These are phyloP conservation scores for Thecophora atra DNA, from an alignment of 2,888 invertebrate genomes.

Conservation along the genomic window DNA sequence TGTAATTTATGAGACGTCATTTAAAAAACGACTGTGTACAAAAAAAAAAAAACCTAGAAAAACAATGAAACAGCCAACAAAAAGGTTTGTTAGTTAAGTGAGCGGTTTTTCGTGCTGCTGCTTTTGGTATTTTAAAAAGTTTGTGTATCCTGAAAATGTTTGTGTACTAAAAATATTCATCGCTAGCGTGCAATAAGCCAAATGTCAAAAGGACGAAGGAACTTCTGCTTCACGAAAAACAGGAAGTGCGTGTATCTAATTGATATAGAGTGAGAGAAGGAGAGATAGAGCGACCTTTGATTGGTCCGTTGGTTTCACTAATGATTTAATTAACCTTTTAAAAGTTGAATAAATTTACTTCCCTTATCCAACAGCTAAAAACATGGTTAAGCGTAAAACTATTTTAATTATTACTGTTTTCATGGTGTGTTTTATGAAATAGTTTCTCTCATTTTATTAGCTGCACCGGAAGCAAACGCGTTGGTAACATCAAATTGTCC, in stretches of 20 bases:
- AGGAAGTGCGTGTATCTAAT: too few species aligned
- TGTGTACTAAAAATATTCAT: neutral
- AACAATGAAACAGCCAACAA: neutral
- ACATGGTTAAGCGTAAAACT: too few species aligned
- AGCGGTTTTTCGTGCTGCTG: slow-evolving; percentile 4
- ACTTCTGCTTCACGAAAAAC: too few species aligned
- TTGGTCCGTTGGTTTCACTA: neutral
- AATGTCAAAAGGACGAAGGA: neutral
- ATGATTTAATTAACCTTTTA: neutral
- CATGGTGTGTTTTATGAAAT: too few species aligned
- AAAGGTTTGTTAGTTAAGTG: neutral
- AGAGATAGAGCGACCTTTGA: neutral
- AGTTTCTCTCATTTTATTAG: too few species aligned
- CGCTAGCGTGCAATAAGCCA: neutral
- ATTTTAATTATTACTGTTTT: too few species aligned
- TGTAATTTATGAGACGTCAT: neutral
- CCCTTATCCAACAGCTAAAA: neutral
- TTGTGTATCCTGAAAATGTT: neutral
- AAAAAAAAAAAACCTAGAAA: too few species aligned
- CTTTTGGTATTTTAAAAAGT: neutral
- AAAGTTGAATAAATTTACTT: neutral
- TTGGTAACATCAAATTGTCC: too few species aligned
- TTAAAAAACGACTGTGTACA: neutral
- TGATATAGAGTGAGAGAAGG: neutral
- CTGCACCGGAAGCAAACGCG: too few species aligned